A percentile compares a stretch with the other conserved stretches of the same genome.
Conservation (phyloP, 2,888 invertebrate genomes). For the Nasonovia ribisnigri region DNA sequence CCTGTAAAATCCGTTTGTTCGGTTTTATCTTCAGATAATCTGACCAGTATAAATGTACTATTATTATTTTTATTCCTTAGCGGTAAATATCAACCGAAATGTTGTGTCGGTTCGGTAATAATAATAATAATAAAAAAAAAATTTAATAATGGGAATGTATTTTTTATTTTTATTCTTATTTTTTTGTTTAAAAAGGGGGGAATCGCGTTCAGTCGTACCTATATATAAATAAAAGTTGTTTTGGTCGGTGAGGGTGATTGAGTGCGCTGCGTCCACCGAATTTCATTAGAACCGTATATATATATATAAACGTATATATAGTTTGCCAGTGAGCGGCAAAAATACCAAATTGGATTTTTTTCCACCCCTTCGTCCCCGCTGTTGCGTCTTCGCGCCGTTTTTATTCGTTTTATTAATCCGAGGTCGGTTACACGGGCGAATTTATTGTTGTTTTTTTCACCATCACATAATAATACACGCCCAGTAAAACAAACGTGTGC, state of each 20-base stretch:
- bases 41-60: conserved; percentile 8
- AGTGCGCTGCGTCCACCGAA: conserved; percentile 66
- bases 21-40: conserved; percentile 2
- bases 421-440: conserved; percentile 55
- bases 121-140: conserved; percentile 41
- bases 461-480: conserved; percentile 50
- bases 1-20: neutral
- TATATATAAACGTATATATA: too few species aligned
- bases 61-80: conserved; percentile 22
- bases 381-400: conserved; percentile 38
- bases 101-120: conserved; percentile 29
- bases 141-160: conserved; percentile 45
- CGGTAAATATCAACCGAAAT: conserved; percentile 9
- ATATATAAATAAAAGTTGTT: conserved; percentile 54
- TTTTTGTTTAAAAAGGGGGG: conserved; percentile 14
- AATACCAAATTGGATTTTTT: conserved; percentile 68
- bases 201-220: conserved; percentile 43
- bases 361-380: conserved; percentile 29
- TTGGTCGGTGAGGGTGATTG: conserved; percentile 61
- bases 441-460: conserved; percentile 51
- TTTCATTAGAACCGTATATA: conserved; percentile 67
- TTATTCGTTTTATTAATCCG: conserved; percentile 65
- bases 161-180: conserved; percentile 19
- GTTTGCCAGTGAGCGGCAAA: conserved; percentile 60
- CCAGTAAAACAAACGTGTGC: conserved; percentile 42